Evolutionary conservation across 2,888 invertebrate genomes (phyloP), one percentile per base, ranked within the genome.

Genomic region (Hecatera dysodea): DNA sequence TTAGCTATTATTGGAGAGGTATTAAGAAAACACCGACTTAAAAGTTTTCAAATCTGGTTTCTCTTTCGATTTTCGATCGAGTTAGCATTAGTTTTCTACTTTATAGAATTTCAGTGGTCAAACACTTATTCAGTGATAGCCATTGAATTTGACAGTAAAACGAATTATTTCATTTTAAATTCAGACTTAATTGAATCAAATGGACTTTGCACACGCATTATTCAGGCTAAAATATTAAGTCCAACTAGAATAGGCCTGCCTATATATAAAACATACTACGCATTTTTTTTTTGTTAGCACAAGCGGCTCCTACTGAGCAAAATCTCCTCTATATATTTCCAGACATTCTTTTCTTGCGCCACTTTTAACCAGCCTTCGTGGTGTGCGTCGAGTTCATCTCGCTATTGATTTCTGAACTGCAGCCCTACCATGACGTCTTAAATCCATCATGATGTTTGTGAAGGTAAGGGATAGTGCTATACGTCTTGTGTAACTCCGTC

Each of bases 101-200:
- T 24, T 5, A 24, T 1, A 52, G 15, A 53, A 29, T 53, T 9
- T 2, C 9, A 5, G 27, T 11, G 29, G 8, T 11, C 27, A 29
- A 53, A 19, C 27, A 9, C 19, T 29, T 19, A 53, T 29, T 29
- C 53, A 60, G 24, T 56, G 27, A 22, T 44, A 27, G 6, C 9
- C 9, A 9, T 39, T 71, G 6, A 33, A 66, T 67, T 65, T 68
- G 39, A 50, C 33, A 46, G 15, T 19, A n/a, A 57, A 72, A 55
- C 27, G 5, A 53, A 67, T 57, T 42, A 67, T 36, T 50, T 67
- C 11, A 22, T 15, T 52, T 39, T 57, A 36, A 57, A 64, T 42
- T 42, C n/a, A 17, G 42, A 15, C 29, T 44, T 62, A 50, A 59
- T 73, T 60, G 11, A 56, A 66, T 68, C 15, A 50, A 55, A 77